Evolutionary conservation across 2,113 vertebrate genomes (phyloP), one percentile per base, ranked within the genome.

Genomic region (Passer montanus): DNA sequence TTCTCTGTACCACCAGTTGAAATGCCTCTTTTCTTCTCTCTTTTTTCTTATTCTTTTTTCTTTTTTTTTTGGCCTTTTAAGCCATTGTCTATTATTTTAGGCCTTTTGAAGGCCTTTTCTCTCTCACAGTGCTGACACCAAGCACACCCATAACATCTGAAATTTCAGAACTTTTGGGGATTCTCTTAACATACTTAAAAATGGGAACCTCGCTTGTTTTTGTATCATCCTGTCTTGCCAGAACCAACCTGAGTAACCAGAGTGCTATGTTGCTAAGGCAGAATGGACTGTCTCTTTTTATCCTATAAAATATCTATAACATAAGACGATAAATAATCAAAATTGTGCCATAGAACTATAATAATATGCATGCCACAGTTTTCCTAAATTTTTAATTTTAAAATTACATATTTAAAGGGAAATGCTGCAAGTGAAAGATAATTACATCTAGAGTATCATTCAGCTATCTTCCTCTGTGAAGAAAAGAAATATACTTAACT

Each of bases 1-100:
- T 81, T 43, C 47, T 59, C 35, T 49, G 16, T 64, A n/a, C 9
- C 56, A n/a, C 9, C 56, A 23, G 12, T 58, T 23, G 21, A 87
- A 95, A 78, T 77, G 19, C 31, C 15, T 35, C 4, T 6, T 26
- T 43, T 9, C 17, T 9, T 19, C 2, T 26, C 6, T 59, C 4
- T 27, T 16, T 15, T 3, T 12, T 15, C 1, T 4, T 14, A 17
- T 18, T 30, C 0, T 11, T 17, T 13, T 23, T 3, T 8, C 0
- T 4, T 13, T 19, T 46, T n/a, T n/a, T 43, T 4, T 27, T 66
- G 44, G 5, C 13, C 44, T 76, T 26, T 9, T 35, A 88, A 6
- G 17, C 24, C 46, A 15, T 9, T 56, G 14, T 24, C 26, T 69
- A 7, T 64, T 47, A 10, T 5, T 88, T 79, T 31, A 74, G 15